These are phyloP conservation scores for Riptortus pedestris DNA, from an alignment of 1,140 invertebrate species.

Conservation along the genomic window DNA sequence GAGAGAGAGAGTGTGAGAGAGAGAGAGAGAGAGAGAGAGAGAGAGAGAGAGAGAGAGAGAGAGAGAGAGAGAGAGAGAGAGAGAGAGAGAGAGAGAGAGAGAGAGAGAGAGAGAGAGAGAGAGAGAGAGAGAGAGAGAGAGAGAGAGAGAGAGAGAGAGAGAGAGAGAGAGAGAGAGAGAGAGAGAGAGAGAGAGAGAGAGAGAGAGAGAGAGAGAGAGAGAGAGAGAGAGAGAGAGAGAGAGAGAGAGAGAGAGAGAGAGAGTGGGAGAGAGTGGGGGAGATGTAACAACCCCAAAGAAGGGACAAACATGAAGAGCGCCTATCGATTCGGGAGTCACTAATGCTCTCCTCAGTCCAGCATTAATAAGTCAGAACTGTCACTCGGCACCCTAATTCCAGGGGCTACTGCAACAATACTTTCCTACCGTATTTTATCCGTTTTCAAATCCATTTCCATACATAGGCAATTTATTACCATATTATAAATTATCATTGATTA, in stretches of 20 bases:
- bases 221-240: background rate
- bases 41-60: constrained; percentile 25
- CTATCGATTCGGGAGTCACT: too few relatives aligned
- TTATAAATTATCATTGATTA: too few relatives aligned
- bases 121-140: background rate
- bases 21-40: constrained; percentile 17
- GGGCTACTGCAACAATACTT: too few relatives aligned
- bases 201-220: constrained; percentile 21
- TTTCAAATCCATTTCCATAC: too few relatives aligned
- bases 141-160: constrained; percentile 5
- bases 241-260: constrained; percentile 11
- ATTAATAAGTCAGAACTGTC: too few relatives aligned
- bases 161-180: constrained; percentile 7
- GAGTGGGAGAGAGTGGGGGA: constrained; percentile 14
- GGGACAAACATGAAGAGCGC: too few relatives aligned
- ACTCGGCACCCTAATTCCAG: too few relatives aligned
- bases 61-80: constrained; percentile 19
- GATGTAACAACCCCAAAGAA: too few relatives aligned
- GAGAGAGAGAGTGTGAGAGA: constrained; percentile 10
- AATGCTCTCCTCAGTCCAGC: too few relatives aligned
- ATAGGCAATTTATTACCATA: too few relatives aligned
- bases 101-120: constrained; percentile 1
- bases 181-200: constrained; percentile 17
- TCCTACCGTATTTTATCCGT: too few relatives aligned
- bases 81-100: constrained; percentile 16